Conservation (phyloP, 2,797 vertebrate species). For the Natrix natrix region DNA sequence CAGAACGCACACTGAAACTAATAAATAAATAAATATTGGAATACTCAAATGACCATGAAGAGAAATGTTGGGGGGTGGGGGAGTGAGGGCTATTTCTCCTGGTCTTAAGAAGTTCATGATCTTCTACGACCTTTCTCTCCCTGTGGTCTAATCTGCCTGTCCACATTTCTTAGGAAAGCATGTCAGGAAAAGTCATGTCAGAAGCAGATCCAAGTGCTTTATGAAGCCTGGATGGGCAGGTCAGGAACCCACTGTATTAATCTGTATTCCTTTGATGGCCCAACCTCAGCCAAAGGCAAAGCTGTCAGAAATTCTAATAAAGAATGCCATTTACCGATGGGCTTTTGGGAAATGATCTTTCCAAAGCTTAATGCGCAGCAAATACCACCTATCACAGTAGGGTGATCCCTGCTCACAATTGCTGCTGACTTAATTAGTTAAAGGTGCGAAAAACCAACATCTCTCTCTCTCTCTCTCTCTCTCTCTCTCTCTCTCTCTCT, state of each 20-base stretch:
- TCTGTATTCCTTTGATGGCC: background rate
- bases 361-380: slow-evolving; percentile 6
- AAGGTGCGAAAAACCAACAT: background rate
- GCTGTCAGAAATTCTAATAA: slow-evolving; percentile 13
- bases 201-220: background rate
- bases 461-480: background rate
- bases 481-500: too few species aligned
- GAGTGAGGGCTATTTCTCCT: background rate
- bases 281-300: background rate
- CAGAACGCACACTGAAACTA: background rate
- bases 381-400: slow-evolving; percentile 14
- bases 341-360: slow-evolving; percentile 23
- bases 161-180: background rate
- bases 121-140: background rate
- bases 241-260: background rate
- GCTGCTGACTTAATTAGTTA: slow-evolving; percentile 6
- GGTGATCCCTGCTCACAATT: background rate
- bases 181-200: background rate
- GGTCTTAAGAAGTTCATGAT: background rate
- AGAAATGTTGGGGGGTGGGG: background rate
- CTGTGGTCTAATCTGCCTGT: background rate
- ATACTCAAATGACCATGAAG: background rate
- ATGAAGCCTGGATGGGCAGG: background rate
- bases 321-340: slow-evolving; percentile 21
- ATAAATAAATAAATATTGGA: background rate